phyloP scores from a whole-genome alignment of 2,797 vertebrate species.

The Lophotriccus pileatus region DNA sequence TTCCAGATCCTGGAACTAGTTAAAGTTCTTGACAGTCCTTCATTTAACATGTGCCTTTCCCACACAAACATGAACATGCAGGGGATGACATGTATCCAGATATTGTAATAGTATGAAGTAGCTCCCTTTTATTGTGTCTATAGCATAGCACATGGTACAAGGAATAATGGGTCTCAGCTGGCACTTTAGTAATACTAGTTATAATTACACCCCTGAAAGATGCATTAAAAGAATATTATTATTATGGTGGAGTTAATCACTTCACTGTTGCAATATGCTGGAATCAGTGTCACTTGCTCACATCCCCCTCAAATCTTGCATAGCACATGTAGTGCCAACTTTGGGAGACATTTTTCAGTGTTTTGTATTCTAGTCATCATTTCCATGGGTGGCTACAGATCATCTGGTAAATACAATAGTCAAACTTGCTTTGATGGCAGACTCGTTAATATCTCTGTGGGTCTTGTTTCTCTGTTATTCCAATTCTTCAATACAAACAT shows the following conservation, averaged over 20 bases:
- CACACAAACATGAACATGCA: background rate
- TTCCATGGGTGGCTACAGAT: background rate
- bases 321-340: background rate
- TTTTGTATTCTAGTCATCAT: background rate
- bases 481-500: background rate
- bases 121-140: background rate
- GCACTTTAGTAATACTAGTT: slow-evolving; percentile 14
- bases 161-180: slow-evolving; percentile 37
- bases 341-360: background rate
- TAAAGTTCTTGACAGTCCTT: background rate
- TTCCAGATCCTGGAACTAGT: background rate
- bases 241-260: slow-evolving; percentile 29
- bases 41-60: background rate
- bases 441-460: background rate
- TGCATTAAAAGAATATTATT: slow-evolving; percentile 24
- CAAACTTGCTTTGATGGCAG: background rate
- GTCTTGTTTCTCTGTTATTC: background rate
- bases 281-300: background rate
- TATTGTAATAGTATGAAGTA: background rate
- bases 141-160: background rate
- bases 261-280: background rate
- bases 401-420: background rate
- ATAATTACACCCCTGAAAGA: slow-evolving; percentile 41
- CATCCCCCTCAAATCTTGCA: background rate
- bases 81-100: background rate